Percentiles rank a stretch among this genome's conserved stretches.
These are phyloP conservation scores for Ochropleura plecta DNA, from an alignment of 2,888 invertebrate species.

Conservation along the genomic window DNA sequence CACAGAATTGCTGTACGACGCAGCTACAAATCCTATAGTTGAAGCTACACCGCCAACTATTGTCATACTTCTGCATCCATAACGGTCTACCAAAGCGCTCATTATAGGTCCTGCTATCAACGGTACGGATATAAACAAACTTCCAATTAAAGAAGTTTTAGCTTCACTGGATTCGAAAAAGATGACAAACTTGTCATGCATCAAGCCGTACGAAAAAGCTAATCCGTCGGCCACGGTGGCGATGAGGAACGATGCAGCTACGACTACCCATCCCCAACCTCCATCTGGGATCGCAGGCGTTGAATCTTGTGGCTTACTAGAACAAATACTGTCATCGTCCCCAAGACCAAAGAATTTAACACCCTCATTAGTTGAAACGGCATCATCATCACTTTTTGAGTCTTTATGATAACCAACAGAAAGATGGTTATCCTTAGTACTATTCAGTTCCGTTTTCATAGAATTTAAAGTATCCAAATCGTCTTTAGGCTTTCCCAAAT, in stretches of 20 bases:
- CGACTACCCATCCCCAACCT: conserved; percentile 98
- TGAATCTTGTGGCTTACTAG: conserved; percentile 80
- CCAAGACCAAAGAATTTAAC: conserved; percentile 89
- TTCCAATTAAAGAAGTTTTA: conserved; percentile 96
- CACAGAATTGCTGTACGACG: conserved; percentile 93
- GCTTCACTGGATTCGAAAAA: conserved; percentile 95
- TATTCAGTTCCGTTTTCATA: conserved; percentile 80
- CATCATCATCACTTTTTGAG: conserved; percentile 83
- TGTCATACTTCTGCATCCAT: conserved; percentile 95
- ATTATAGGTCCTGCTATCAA: conserved; percentile 95
- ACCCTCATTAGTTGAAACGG: conserved; percentile 86
- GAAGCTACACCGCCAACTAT: conserved; percentile 93
- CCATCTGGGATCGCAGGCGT: conserved; percentile 94
- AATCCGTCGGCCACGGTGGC: conserved; percentile 98
- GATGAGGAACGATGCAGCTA: conserved; percentile 95
- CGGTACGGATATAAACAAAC: conserved; percentile 97
- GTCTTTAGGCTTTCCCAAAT: conserved; percentile 75
- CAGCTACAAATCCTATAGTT: conserved; percentile 94
- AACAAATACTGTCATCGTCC: conserved; percentile 88
- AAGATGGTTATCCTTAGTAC: conserved; percentile 75
- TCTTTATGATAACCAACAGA: conserved; percentile 78
- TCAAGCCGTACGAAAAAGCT: conserved; percentile 97
- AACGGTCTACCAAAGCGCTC: conserved; percentile 96
- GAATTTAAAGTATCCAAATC: conserved; percentile 85
- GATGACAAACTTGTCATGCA: conserved; percentile 94